phyloP scores from a whole-genome alignment of 2,113 vertebrate species.

The Nycticebus coucang region DNA sequence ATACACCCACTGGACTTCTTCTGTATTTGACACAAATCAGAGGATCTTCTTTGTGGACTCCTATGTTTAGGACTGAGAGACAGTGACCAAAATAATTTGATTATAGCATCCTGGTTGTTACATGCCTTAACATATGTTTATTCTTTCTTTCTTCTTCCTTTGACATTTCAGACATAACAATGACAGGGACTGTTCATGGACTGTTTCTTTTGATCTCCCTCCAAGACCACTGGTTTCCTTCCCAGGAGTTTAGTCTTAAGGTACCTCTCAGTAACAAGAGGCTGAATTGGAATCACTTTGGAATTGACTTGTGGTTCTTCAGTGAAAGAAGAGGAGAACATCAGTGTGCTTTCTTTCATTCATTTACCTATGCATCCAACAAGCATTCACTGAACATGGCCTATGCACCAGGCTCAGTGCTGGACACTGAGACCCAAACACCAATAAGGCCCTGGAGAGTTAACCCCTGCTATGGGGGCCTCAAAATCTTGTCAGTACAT shows the following conservation, averaged over 20 bases:
- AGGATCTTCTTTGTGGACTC: slow-evolving; percentile 36
- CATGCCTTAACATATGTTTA: slow-evolving; percentile 58
- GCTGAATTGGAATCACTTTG: not conserved
- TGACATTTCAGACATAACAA: slow-evolving; percentile 70
- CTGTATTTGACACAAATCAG: slow-evolving; percentile 43
- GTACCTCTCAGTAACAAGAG: not conserved
- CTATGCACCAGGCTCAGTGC: not conserved
- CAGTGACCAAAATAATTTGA: slow-evolving; percentile 69
- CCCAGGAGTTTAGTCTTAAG: not conserved
- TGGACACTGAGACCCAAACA: not conserved
- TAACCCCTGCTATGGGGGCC: not conserved
- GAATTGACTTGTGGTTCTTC: not conserved
- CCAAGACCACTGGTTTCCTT: slow-evolving; percentile 47
- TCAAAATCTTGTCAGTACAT: not conserved
- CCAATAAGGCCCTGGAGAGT: not conserved
- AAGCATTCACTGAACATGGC: not conserved
- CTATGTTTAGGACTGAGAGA: slow-evolving; percentile 46
- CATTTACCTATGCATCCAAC: not conserved
- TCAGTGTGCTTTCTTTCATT: not conserved
- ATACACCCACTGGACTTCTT: slow-evolving; percentile 20
- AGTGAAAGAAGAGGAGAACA: not conserved
- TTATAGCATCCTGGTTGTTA: slow-evolving; percentile 62
- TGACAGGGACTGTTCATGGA: not conserved
- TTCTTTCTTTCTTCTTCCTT: slow-evolving; percentile 52
- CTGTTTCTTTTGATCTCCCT: slow-evolving; percentile 52